Percentiles rank a stretch among this genome's conserved stretches.
Conservation (phyloP, 2,113 vertebrate genomes). For the Salminus brasiliensis region DNA sequence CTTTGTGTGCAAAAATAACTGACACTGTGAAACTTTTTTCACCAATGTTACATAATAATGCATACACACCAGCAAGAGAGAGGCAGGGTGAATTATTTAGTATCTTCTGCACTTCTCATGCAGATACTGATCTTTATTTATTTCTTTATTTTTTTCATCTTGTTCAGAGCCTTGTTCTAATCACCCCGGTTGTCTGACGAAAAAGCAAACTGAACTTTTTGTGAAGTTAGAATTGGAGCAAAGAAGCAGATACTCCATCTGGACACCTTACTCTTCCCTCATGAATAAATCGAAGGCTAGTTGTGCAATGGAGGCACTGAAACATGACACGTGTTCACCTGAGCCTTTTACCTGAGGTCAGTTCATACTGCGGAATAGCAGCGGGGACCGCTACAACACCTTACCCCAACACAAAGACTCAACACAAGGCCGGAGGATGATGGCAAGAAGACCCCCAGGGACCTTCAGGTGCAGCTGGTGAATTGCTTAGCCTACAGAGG, state of each 20-base stretch:
- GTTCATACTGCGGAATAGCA: slow-evolving; percentile 43
- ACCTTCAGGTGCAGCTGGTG: slow-evolving; percentile 5
- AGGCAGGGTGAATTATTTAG: slow-evolving; percentile 15
- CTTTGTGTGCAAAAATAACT: slow-evolving; percentile 9
- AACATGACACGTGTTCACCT: slow-evolving; percentile 71
- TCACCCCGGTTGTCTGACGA: slow-evolving; percentile 10
- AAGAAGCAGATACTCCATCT: neutral
- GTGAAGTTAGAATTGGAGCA: neutral
- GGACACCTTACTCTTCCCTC: slow-evolving; percentile 50
- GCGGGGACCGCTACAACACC: neutral
- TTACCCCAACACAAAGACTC: slow-evolving; percentile 23
- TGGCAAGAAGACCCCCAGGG: slow-evolving; percentile 12
- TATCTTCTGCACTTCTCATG: slow-evolving; percentile 29
- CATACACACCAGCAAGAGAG: neutral
- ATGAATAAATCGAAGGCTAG: slow-evolving; percentile 68
- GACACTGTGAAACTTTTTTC: slow-evolving; percentile 23
- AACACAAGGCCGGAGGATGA: neutral
- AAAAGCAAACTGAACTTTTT: neutral
- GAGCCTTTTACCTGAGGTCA: slow-evolving; percentile 68
- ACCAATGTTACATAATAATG: slow-evolving; percentile 15
- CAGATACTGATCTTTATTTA: slow-evolving; percentile 17
- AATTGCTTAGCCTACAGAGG: neutral
- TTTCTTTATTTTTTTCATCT: too few relatives aligned
- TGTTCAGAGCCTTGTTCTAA: slow-evolving; percentile 6
- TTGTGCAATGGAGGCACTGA: slow-evolving; percentile 61